Evolutionary conservation across 53 echinoderm and acorn worm species (phyloP), one percentile per base, ranked within the genome.

Genomic region (Hippasteria phrygiana): DNA sequence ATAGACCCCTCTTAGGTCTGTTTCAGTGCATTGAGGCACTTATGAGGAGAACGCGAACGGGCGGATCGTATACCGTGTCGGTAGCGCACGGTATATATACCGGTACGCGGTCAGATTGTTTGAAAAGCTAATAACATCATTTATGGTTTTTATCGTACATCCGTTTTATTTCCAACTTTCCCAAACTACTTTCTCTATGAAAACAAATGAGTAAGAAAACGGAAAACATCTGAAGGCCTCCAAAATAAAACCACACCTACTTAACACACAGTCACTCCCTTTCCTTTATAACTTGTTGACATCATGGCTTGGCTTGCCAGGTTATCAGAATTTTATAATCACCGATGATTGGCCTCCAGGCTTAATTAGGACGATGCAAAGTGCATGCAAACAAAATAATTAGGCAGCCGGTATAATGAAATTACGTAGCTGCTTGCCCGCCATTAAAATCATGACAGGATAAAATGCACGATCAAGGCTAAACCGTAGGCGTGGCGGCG

Each of bases 401-500:
- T 82, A 66, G 41, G 43, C 28, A 39, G 40, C 12, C 43, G 27
- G 41, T 31, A 31, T 82, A 82, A 82, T 82, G 82, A 65, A 82
- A 82, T 82, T 63, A 82, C 26, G 66, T 26, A 63, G 18, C 65
- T 29, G 38, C 46, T 82, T 82, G 53, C 46, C 56, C 38, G 40
- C 16, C 46, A 79, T 79, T 20, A 48, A 6, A 79, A 55, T 56
- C 42, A 26, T 27, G 66, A 63, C 14, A 4, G 17, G 29, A 66
- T 35, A 26, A 1, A 43, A 13, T 63, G n/a, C n/a, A 18, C 32
- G 64, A 82, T 63, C 82, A 66, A 66, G 82, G 82, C 66, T 65
- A 43, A 20, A 65, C 17, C 42, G 66, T 82, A 45, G 82, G 82
- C 45, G 82, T 82, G 82, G 82, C 46, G 82, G 64, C 64, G 82